Conservation (phyloP, 2,888 invertebrate genomes). For the Melipona beecheii region DNA sequence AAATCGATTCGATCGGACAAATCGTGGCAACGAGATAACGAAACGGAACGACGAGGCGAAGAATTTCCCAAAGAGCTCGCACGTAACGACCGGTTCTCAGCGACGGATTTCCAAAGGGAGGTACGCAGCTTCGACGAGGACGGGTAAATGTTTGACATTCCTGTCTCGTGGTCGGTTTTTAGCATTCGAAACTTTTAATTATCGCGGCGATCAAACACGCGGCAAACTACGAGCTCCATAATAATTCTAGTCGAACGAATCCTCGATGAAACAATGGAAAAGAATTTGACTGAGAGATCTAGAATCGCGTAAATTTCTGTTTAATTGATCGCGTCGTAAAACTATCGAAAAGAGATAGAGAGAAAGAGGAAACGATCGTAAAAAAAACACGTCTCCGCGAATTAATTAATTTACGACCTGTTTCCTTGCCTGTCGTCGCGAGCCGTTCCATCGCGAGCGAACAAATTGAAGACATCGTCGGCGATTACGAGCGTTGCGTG, state of each 20-base stretch:
- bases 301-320: slow-evolving; percentile 11
- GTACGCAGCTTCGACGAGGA: slow-evolving; percentile 9
- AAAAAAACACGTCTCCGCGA: slow-evolving; percentile 38
- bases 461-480: slow-evolving; percentile 44
- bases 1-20: slow-evolving; percentile 39
- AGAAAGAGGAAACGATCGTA: slow-evolving; percentile 5
- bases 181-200: slow-evolving; percentile 42
- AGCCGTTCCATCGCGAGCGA: neutral
- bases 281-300: neutral
- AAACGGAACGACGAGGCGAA: neutral
- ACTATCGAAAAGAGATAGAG: slow-evolving; percentile 9
- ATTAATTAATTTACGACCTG: slow-evolving; percentile 42
- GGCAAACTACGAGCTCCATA: neutral
- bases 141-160: slow-evolving; percentile 69
- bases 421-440: slow-evolving; percentile 8
- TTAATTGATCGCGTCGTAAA: slow-evolving; percentile 38
- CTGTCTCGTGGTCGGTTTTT: slow-evolving; percentile 43
- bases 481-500: slow-evolving; percentile 22
- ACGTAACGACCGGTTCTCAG: slow-evolving; percentile 49
- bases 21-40: slow-evolving; percentile 53
- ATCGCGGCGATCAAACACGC: neutral
- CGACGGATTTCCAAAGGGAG: slow-evolving; percentile 41
- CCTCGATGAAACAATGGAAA: neutral
- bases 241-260: neutral
- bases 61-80: slow-evolving; percentile 47